These are phyloP conservation scores for Endotricha flammealis DNA, from an alignment of 2,888 invertebrate genomes.

Conservation along the genomic window DNA sequence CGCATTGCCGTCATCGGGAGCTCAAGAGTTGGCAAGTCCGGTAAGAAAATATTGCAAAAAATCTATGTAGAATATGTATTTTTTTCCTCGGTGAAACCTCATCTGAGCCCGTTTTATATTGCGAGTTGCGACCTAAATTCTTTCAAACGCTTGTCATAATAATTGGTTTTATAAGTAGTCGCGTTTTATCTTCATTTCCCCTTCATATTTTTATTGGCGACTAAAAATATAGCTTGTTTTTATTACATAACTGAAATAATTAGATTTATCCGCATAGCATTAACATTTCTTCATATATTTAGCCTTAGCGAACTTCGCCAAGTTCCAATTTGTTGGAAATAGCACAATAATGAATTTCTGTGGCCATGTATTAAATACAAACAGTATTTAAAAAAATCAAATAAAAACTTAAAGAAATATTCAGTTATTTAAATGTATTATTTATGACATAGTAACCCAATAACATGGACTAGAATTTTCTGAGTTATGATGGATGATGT, in stretches of 20 bases:
- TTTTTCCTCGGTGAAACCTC: constrained; percentile 1
- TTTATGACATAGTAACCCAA: too few species aligned
- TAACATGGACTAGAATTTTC: too few species aligned
- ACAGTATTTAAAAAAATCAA: too few species aligned
- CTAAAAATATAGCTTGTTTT: neutral
- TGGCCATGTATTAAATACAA: too few species aligned
- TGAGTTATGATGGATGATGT: neutral
- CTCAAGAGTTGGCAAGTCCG: constrained; percentile 88
- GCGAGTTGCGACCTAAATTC: constrained; percentile 45
- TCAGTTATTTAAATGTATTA: too few species aligned
- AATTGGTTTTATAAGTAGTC: constrained; percentile 29
- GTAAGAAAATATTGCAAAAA: constrained; percentile 59
- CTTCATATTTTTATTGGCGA: neutral
- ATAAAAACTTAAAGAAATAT: too few species aligned
- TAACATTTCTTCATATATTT: too few species aligned
- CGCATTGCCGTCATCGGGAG: constrained; percentile 87
- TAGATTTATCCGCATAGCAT: too few species aligned
- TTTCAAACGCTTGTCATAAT: constrained; percentile 35
- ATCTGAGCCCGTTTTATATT: constrained; percentile 21
- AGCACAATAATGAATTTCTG: too few species aligned
- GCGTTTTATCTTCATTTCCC: constrained; percentile 14
- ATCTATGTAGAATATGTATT: constrained; percentile 12
- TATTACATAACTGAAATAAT: neutral
- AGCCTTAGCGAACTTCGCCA: too few species aligned
- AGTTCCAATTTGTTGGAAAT: too few species aligned